Evolutionary conservation across 2,113 vertebrate species (phyloP).

Genomic region (Isurus oxyrinchus): DNA sequence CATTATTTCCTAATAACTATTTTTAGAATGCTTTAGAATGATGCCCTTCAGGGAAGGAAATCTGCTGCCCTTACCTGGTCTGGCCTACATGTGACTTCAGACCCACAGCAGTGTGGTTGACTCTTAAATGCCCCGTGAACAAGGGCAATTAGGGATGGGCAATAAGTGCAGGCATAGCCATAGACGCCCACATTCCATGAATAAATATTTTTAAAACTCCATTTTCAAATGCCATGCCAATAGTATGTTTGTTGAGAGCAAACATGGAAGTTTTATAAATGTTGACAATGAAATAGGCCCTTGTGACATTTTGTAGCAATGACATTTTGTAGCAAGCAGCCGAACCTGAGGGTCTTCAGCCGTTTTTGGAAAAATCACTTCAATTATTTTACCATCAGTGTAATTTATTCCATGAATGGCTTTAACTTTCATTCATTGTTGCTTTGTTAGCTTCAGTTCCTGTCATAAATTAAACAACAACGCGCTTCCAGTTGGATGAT

Average conservation of each 20-base stretch:
- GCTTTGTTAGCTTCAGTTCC: slow-evolving; percentile 47
- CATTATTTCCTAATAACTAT: not conserved
- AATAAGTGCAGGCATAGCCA: no score
- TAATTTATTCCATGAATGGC: slow-evolving; percentile 50
- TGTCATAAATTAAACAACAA: slow-evolving; percentile 44
- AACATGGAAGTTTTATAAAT: fast-evolving
- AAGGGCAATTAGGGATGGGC: no score
- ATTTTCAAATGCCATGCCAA: not conserved
- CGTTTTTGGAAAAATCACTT: slow-evolving; percentile 49
- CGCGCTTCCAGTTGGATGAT: slow-evolving; percentile 40
- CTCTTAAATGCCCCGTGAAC: no score
- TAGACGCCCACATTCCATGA: not conserved
- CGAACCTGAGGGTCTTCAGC: slow-evolving; percentile 38
- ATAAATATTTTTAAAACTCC: not conserved
- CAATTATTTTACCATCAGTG: slow-evolving; percentile 41
- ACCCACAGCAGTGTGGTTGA: no score
- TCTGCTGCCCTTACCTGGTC: no score
- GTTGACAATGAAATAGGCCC: not conserved
- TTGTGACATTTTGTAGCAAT: not conserved
- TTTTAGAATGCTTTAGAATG: not conserved
- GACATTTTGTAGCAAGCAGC: not conserved
- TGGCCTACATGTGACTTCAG: no score
- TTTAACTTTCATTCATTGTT: slow-evolving; percentile 47
- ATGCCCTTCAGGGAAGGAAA: no score
- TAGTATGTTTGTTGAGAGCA: not conserved